Evolutionary conservation across 1,140 invertebrate species (phyloP), one percentile per base, ranked within the genome.

Genomic region (Drosophila albomicans): DNA sequence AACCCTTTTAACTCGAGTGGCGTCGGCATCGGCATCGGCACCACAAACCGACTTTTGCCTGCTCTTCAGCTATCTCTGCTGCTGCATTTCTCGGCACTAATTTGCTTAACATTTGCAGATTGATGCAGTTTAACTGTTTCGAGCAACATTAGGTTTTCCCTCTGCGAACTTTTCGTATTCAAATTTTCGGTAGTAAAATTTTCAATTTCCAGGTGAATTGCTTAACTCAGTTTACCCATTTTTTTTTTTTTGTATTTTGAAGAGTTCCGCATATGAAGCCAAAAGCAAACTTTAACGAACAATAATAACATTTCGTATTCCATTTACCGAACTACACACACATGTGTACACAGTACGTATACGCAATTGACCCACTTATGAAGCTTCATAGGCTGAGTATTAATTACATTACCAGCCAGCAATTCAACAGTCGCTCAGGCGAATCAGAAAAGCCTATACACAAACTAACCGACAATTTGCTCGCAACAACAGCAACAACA

Each of bases 361-460:
- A 52, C 30, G 41, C 65, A 74, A 70, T 75, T 75, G 72, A 75
- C 62, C 74, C 69, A 76, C 48, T 73, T 65, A 66, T 76, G 62
- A 56, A 66, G 69, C 46, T 56, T 56, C 46, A 63, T 43, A 61
- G 71, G 16, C 64, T 56, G 58, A 64, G 69, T 86, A 85, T 86
- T 86, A 88, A 86, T 86, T 86, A 88, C 82, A 82, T 79, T 82
- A 58, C 68, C 62, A 71, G 52, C 73, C 76, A 66, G 41, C 41
- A 43, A 54, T 79, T 76, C 84, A 88, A 79, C 68, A 86, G 65
- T 74, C 79, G 76, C 76, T 76, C 71, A 87, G 75, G 79, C 79
- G 78, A 64, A 73, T 77, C 82, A 66, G 61, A 79, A 87, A 76
- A 82, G 84, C 80, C 84, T 75, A 56, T 68, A 78, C 32, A 73